These are phyloP conservation scores for Celastrina argiolus DNA, from an alignment of 2,888 invertebrate genomes.

Conservation along the genomic window DNA sequence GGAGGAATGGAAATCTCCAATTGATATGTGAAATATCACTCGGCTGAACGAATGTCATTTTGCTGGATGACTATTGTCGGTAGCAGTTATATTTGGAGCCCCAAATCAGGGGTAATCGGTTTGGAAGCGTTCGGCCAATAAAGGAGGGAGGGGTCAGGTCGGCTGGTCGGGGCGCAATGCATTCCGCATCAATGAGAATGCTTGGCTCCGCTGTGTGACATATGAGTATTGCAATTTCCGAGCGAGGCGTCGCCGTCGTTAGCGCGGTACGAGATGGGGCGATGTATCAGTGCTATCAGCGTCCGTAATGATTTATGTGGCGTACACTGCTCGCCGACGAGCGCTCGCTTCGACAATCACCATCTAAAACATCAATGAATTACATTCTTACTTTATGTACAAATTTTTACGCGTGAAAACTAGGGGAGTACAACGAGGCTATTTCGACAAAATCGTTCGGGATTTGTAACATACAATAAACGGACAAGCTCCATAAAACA, in stretches of 20 bases:
- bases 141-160: slow-evolving; percentile 39
- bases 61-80: slow-evolving; percentile 30
- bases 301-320: slow-evolving; percentile 51
- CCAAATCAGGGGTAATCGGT: slow-evolving; percentile 23
- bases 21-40: slow-evolving; percentile 46
- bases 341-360: slow-evolving; percentile 31
- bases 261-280: slow-evolving; percentile 37
- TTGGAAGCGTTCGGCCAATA: slow-evolving; percentile 17
- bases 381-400: background rate
- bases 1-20: slow-evolving; percentile 20
- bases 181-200: slow-evolving; percentile 51
- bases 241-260: slow-evolving; percentile 50
- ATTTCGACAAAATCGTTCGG: background rate
- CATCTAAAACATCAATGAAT: slow-evolving; percentile 20
- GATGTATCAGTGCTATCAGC: slow-evolving; percentile 47
- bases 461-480: background rate
- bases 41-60: slow-evolving; percentile 41
- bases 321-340: slow-evolving; percentile 43
- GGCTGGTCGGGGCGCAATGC: slow-evolving; percentile 49
- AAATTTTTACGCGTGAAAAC: background rate
- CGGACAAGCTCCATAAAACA: background rate
- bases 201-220: slow-evolving; percentile 58
- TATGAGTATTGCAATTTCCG: slow-evolving; percentile 71
- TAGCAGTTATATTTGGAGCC: slow-evolving; percentile 18
- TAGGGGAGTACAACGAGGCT: background rate